Evolutionary conservation across 2,888 invertebrate species (phyloP), one percentile per base, ranked within the genome.

Genomic region (Volucella zonaria): DNA sequence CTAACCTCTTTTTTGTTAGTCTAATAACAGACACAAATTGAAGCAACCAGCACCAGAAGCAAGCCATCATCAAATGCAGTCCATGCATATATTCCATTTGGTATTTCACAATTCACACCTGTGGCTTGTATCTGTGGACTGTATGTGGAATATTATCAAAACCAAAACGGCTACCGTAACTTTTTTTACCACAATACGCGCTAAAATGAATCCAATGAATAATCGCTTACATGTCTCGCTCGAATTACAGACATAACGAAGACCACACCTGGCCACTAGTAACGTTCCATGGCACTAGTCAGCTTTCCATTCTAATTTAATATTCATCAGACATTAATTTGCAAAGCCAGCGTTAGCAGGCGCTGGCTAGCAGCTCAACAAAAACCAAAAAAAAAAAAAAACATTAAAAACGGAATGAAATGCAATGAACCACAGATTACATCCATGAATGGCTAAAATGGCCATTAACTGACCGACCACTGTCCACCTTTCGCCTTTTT

Each of bases 371-470:
- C 0, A 2, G 14, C 12, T 8, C 8, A 15, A 12, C 14, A 11
- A 43, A 40, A 40, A 23, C 14, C 31, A 4, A 51, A 54, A 49
- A 59, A 79, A 75, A 52, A 43, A 61, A 79, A 79, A 68, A 71
- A 11, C 66, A 75, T 75, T 66, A 71, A 83, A 79, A 83, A 76
- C 61, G 71, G 67, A 83, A 79, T 76, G 75, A 79, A 83, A 79
- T 83, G 83, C 83, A 79, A 83, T 83, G 83, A 83, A 83, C 83
- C 83, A 79, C 83, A 83, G 75, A 83, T 79, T 79, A 79, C 83
- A 56, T 71, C 75, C 75, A 83, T 83, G 83, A 83, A 79, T 83
- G 83, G 71, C 79, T 79, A 79, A 83, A 83, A 83, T 83, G 79
- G 45, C 83, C 75, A 79, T 83, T 79, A 79, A 83, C 70, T 71